Percentiles rank a stretch among this genome's conserved stretches.
These are phyloP conservation scores for Heliconius eleuchia DNA, from an alignment of 1,140 invertebrate genomes.

Conservation along the genomic window DNA sequence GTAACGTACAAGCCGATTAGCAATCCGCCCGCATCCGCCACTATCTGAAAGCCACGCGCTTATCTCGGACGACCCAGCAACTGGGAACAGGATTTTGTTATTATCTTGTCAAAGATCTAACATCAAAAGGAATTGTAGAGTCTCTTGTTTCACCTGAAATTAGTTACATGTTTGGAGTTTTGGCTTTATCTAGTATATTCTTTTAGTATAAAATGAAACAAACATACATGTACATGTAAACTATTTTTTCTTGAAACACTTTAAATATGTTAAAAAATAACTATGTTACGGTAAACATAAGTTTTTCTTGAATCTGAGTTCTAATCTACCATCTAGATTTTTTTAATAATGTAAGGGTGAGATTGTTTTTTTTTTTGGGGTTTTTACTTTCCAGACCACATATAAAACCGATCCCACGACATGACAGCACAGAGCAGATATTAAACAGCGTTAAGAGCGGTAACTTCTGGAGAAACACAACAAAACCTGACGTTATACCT, in stretches of 20 bases:
- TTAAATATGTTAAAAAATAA: too few relatives aligned
- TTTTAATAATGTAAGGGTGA: too few relatives aligned
- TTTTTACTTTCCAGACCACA: constrained; percentile 15
- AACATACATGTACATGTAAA: neutral
- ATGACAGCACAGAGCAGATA: constrained; percentile 68
- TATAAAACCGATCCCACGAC: constrained; percentile 35
- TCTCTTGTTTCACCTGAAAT: neutral
- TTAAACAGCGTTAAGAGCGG: constrained; percentile 64
- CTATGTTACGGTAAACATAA: too few relatives aligned
- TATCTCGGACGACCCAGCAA: constrained; percentile 13
- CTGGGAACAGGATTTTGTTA: constrained; percentile 15
- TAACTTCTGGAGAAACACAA: constrained; percentile 66
- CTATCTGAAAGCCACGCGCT: constrained; percentile 20
- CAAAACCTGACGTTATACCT: constrained; percentile 72
- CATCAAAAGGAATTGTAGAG: constrained; percentile 15
- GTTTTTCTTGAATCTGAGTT: too few relatives aligned
- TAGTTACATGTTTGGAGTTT: constrained; percentile 3
- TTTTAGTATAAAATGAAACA: neutral
- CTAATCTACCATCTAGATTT: too few relatives aligned
- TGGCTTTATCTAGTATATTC: neutral
- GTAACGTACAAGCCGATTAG: neutral
- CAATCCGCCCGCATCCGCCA: constrained; percentile 22
- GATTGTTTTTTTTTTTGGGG: too few relatives aligned
- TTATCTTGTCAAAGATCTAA: constrained; percentile 21
- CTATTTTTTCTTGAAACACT: too few relatives aligned